These are phyloP conservation scores for Drosophila subobscura DNA, from an alignment of 1,140 invertebrate species.

Conservation along the genomic window DNA sequence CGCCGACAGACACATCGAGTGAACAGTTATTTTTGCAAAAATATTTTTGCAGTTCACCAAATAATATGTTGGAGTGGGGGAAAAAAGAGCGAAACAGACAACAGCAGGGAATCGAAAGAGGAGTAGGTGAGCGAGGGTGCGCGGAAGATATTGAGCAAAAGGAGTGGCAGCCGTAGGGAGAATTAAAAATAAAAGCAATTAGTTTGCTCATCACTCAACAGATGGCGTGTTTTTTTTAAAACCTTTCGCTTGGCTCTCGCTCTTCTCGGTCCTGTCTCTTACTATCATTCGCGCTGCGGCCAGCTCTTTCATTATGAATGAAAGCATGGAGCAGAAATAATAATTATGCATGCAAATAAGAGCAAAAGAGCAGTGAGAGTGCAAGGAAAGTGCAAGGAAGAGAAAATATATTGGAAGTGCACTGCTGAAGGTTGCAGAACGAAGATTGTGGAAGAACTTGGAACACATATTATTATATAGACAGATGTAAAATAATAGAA, in stretches of 20 bases:
- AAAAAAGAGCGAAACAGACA: constrained; percentile 5
- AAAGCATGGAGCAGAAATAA: constrained; percentile 58
- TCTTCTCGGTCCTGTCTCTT: background rate
- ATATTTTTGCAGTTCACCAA: constrained; percentile 66
- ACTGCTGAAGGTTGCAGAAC: constrained; percentile 36
- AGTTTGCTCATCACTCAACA: constrained; percentile 83
- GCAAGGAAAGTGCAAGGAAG: constrained; percentile 38
- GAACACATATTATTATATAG: too few relatives aligned
- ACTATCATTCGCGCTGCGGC: constrained; percentile 2
- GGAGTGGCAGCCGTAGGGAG: background rate
- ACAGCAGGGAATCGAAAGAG: constrained; percentile 8
- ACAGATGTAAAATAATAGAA: too few relatives aligned
- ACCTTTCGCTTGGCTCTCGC: constrained; percentile 26
- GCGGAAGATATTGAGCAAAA: background rate
- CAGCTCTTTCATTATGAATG: constrained; percentile 57
- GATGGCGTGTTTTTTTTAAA: constrained; percentile 73
- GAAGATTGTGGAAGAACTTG: constrained; percentile 6
- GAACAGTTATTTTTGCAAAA: constrained; percentile 65
- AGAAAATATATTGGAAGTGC: constrained; percentile 59
- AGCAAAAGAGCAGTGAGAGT: constrained; percentile 16
- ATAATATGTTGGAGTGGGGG: constrained; percentile 13
- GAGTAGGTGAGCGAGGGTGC: background rate
- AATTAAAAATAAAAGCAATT: constrained; percentile 82
- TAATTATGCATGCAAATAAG: constrained; percentile 72
- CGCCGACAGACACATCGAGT: background rate